Base-by-base conservation (phyloP, 1,140 invertebrate species). In the Drosophila biarmipes region DNA sequence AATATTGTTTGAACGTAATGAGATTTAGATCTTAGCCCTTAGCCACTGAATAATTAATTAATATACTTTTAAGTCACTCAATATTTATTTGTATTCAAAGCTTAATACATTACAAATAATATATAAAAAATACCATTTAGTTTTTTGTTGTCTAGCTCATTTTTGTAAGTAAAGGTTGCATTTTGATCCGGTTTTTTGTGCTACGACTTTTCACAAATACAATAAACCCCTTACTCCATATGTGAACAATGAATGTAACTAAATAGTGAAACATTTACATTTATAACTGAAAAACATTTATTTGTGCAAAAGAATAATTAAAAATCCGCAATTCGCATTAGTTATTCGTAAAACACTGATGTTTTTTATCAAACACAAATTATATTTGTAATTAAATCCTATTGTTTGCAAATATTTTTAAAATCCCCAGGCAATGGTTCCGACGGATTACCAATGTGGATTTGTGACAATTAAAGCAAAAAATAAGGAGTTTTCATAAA, bases 341-440 rank as follows among this genome's bases (percentile, higher is more conserved):
- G 37, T 15, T 43, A 43, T 59, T 58, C 37, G 8, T 15, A 17
- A 19, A n/a, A 24, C 29, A 42, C 12, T 58, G 54, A 11, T 15
- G n/a, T 17, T 55, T 29, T 38, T 21, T 61, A 40, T 15, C 38
- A 17, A 17, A 29, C 15, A 7, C 56, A 35, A 61, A 61, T 63
- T 61, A 43, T 61, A 63, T 45, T 45, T 63, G 56, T 63, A 59
- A 63, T 63, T 59, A 45, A 43, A 38, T 57, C 61, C 24, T 31
- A 61, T 63, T 63, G 61, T 63, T 45, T 63, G 61, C 55, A 59
- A 59, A 61, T 40, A 12, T 31, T 63, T 63, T 63, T 45, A 45
- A 19, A 12, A 5, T 17, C 52, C 29, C 29, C 4, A 12, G 24
- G 58, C 52, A 24, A 40, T 29, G 31, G 21, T 61, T 53, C 15